Conservation (phyloP, 2,113 vertebrate genomes). For the Pollimyrus isidori region DNA sequence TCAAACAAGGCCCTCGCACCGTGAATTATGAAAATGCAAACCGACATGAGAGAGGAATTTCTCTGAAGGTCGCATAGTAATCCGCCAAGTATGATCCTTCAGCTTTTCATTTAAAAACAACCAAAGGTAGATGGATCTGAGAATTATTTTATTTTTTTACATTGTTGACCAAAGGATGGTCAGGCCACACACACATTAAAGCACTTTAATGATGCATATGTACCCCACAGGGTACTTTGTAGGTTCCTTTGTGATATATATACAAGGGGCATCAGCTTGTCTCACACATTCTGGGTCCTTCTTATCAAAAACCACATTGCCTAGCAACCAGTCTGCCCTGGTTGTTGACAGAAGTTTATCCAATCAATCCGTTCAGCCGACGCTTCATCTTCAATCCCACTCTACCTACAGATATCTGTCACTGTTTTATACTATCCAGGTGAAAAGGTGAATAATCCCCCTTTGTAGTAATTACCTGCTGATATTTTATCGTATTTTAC, state of each 20-base stretch:
- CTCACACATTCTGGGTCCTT: not conserved
- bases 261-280: not conserved
- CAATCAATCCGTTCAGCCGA: not conserved
- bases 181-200: not conserved
- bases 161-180: not conserved
- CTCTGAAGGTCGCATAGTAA: not conserved
- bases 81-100: not conserved
- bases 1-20: not conserved
- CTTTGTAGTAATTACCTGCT: not conserved
- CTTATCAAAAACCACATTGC: constrained; percentile 12
- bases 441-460: not conserved
- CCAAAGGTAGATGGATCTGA: not conserved
- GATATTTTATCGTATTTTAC: not conserved
- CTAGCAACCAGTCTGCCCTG: constrained; percentile 17
- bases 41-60: not conserved
- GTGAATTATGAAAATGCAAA: not conserved
- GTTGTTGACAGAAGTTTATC: constrained; percentile 17
- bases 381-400: not conserved
- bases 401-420: not conserved
- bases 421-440: not conserved
- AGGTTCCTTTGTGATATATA: not conserved
- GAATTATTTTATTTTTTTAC: not conserved
- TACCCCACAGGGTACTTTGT: not conserved
- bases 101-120: not conserved
- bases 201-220: not conserved